A percentile compares a stretch with the other conserved stretches of the same genome.
phyloP scores from a whole-genome alignment of 2,888 invertebrate genomes.

The Calameuta filiformis region DNA sequence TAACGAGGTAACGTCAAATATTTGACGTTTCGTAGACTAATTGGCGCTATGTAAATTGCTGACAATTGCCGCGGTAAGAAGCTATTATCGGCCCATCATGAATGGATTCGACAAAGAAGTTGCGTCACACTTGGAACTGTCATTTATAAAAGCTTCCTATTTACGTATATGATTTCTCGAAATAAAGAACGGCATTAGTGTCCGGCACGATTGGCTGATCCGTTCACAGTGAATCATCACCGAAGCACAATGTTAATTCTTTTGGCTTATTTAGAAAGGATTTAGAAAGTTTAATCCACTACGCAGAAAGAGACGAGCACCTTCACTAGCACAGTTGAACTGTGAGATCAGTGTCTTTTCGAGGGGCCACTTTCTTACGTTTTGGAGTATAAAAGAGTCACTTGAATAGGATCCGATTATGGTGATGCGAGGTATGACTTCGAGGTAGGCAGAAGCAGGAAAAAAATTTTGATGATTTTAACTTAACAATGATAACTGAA shows the following conservation, averaged over 20 bases:
- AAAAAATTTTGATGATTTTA: too few species aligned
- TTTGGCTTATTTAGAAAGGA: conserved; percentile 39
- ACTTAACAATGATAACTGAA: conserved; percentile 1
- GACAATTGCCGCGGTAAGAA: conserved; percentile 25
- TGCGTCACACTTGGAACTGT: conserved; percentile 19
- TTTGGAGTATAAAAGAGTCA: too few species aligned
- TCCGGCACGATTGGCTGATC: too few species aligned
- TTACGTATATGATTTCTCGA: too few species aligned
- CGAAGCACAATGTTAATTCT: background rate
- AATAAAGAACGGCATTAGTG: too few species aligned
- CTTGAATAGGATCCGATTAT: too few species aligned
- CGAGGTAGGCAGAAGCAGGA: too few species aligned
- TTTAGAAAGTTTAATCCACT: conserved; percentile 53
- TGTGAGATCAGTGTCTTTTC: too few species aligned
- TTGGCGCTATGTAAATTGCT: conserved; percentile 20
- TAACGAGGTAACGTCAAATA: conserved; percentile 27
- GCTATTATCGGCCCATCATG: conserved; percentile 27
- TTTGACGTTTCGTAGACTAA: conserved; percentile 21
- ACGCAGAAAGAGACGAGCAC: conserved; percentile 20
- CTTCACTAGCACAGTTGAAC: too few species aligned
- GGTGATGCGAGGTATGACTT: too few species aligned
- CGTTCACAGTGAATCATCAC: too few species aligned
- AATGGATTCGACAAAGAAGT: conserved; percentile 33
- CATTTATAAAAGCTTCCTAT: background rate
- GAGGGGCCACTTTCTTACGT: too few species aligned